Evolutionary conservation across 2,888 invertebrate genomes (phyloP).

Genomic region (Leucophenga maculata): DNA sequence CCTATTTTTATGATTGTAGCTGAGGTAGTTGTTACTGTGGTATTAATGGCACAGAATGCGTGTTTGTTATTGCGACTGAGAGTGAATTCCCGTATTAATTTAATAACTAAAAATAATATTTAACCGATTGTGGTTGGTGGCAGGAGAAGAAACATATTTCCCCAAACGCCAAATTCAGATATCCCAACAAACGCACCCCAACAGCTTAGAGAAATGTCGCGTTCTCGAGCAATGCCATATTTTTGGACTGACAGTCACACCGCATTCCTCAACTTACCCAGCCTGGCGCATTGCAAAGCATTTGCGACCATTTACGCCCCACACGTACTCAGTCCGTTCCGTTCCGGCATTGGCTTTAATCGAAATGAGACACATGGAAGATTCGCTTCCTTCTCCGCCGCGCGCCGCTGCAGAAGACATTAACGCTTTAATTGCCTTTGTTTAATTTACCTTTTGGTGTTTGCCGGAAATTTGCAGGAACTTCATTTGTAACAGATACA

Average conservation of each 20-base stretch:
- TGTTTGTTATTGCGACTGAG: conserved; percentile 7
- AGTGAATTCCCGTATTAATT: conserved; percentile 22
- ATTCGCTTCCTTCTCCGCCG: background rate
- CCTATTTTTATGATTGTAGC: too few relatives aligned
- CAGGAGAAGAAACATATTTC: conserved; percentile 11
- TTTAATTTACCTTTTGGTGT: conserved; percentile 58
- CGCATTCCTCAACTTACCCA: background rate
- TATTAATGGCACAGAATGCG: conserved; percentile 12
- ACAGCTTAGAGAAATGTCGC: too few relatives aligned
- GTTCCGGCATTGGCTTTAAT: background rate
- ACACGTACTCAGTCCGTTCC: background rate
- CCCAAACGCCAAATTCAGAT: conserved; percentile 1
- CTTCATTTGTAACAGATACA: conserved; percentile 54
- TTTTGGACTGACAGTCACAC: too few relatives aligned
- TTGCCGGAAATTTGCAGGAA: conserved; percentile 62
- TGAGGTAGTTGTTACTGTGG: background rate
- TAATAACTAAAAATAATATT: conserved; percentile 36
- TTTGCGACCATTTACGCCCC: background rate
- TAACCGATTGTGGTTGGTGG: conserved; percentile 7
- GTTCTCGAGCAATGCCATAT: too few relatives aligned
- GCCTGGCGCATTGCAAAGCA: background rate
- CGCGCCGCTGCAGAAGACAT: conserved; percentile 36
- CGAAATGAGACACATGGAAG: conserved; percentile 7
- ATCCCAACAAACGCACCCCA: background rate
- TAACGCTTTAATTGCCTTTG: conserved; percentile 61